A percentile compares a stretch with the other conserved stretches of the same genome.
phyloP scores from a whole-genome alignment of 2,113 vertebrate genomes.

The Chlamydotis undulata region DNA sequence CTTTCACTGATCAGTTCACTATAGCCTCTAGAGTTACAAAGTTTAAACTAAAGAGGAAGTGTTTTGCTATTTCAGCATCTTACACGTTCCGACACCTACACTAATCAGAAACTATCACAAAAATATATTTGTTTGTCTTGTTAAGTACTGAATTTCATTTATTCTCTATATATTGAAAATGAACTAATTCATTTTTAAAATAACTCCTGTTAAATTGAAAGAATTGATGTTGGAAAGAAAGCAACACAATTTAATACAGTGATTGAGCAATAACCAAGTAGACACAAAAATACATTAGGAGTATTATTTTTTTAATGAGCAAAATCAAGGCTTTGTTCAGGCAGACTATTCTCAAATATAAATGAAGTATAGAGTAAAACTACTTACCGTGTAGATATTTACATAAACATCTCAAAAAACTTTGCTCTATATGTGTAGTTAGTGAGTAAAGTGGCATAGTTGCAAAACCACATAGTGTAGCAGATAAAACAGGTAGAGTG shows the following conservation, averaged over 20 bases:
- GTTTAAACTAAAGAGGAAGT: not conserved
- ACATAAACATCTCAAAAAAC: not conserved
- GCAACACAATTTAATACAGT: not conserved
- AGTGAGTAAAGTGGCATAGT: not conserved
- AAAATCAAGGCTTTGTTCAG: not conserved
- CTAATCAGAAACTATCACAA: not conserved
- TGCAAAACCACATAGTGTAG: not conserved
- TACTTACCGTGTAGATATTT: not conserved
- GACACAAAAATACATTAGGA: not conserved
- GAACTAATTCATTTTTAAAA: not conserved
- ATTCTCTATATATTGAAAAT: not conserved
- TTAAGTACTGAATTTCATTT: not conserved
- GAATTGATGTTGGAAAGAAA: not conserved
- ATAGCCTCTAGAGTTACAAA: not conserved
- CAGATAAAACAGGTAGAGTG: not conserved
- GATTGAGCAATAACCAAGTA: not conserved
- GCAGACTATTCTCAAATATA: not conserved
- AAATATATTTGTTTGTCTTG: not conserved
- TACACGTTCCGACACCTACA: not conserved
- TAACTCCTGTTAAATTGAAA: not conserved
- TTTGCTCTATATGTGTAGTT: not conserved
- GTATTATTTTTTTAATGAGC: not conserved
- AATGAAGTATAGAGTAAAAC: not conserved
- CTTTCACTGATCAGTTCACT: conserved; percentile 34
- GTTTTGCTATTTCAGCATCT: not conserved